Conservation (phyloP, 2,888 invertebrate genomes). For the Dusona sp. region DNA sequence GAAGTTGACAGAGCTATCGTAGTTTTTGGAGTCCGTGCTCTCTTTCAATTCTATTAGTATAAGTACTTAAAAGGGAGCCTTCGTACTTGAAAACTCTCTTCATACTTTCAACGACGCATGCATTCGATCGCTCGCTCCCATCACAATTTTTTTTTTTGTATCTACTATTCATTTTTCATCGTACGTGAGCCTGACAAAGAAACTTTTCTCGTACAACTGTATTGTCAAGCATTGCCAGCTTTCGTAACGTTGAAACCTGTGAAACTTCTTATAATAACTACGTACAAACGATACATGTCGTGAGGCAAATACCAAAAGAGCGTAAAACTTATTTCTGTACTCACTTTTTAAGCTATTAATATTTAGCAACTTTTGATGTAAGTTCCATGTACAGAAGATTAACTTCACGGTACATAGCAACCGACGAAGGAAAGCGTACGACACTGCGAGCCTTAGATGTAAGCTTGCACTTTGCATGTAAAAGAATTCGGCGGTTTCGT, state of each 20-base stretch:
- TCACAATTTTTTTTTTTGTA: neutral
- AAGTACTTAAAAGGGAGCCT: neutral
- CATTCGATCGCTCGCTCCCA: conserved; percentile 2
- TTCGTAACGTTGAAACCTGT: neutral
- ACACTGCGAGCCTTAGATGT: neutral
- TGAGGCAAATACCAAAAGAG: neutral
- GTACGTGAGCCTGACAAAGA: neutral
- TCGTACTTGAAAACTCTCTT: neutral
- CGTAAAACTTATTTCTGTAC: neutral
- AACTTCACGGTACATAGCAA: neutral
- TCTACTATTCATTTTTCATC: neutral
- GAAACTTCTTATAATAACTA: neutral
- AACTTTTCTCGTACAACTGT: neutral
- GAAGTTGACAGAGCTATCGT: neutral
- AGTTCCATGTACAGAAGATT: too few species aligned
- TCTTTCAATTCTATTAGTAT: neutral
- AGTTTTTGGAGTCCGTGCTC: neutral
- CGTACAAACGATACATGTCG: neutral
- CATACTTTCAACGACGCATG: neutral
- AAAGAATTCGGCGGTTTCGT: neutral
- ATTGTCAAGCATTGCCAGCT: neutral
- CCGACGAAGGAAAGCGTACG: neutral
- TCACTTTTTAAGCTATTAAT: neutral
- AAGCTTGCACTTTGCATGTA: neutral
- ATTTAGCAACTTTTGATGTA: neutral